Evolutionary conservation across 2,113 vertebrate genomes (phyloP).

Genomic region (Sebastes schlegelii): DNA sequence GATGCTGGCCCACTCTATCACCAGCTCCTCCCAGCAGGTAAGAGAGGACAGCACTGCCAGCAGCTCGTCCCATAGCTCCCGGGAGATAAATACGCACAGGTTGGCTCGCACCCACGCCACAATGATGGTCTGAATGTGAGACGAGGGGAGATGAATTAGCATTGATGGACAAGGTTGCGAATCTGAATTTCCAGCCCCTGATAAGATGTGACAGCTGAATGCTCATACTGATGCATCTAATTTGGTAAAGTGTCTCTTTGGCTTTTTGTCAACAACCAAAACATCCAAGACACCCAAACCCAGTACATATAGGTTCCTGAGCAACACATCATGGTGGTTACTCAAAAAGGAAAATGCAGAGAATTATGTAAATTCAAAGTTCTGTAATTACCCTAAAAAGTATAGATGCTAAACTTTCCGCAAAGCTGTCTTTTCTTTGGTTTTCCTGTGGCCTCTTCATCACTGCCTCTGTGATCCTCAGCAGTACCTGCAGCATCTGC

Average conservation of each 20-base stretch:
- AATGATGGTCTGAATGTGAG: constrained; percentile 90
- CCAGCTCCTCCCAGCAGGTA: constrained; percentile 96
- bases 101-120: constrained; percentile 98
- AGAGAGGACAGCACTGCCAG: constrained; percentile 93
- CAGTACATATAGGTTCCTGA: background rate
- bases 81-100: constrained; percentile 94
- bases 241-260: constrained; percentile 18
- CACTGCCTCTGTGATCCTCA: constrained; percentile 96
- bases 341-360: background rate
- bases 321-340: background rate
- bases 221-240: background rate
- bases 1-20: constrained; percentile 95
- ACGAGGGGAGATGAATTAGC: constrained; percentile 16
- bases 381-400: constrained; percentile 87
- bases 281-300: background rate
- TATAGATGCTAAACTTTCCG: constrained; percentile 92
- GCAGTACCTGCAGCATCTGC: constrained; percentile 95
- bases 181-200: background rate
- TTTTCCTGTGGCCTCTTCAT: constrained; percentile 95
- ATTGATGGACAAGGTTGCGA: background rate
- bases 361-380: background rate
- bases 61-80: constrained; percentile 98
- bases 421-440: constrained; percentile 91
- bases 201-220: constrained; percentile 6
- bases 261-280: constrained; percentile 2